Evolutionary conservation across 1,140 invertebrate genomes (phyloP).

Genomic region (Berghia stephanieae): DNA sequence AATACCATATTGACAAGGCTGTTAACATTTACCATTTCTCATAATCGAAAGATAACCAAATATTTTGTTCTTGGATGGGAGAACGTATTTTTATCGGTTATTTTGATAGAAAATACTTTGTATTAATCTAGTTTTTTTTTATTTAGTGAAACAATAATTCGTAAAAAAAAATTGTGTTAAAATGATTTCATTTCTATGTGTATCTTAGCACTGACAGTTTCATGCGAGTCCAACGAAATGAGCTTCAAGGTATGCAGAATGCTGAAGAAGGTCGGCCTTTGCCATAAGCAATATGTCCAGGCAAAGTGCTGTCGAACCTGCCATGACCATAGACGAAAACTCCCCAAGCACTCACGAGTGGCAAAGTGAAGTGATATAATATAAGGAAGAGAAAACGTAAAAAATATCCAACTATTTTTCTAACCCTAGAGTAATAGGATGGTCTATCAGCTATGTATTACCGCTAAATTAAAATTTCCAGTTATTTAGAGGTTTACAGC

Average conservation of each 20-base stretch:
- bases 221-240: slow-evolving; percentile 51
- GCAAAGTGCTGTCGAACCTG: slow-evolving; percentile 57
- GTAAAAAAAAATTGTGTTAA: neutral
- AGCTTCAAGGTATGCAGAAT: slow-evolving; percentile 48
- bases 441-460: neutral
- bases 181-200: neutral
- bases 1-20: no score
- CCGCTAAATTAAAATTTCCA: neutral
- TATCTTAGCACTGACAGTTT: slow-evolving; percentile 42
- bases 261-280: slow-evolving; percentile 50
- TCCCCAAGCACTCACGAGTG: slow-evolving; percentile 18
- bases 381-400: no score
- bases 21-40: no score
- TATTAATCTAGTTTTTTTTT: neutral
- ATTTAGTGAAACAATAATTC: neutral
- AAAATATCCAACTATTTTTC: slow-evolving; percentile 18
- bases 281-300: slow-evolving; percentile 46
- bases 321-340: slow-evolving; percentile 33
- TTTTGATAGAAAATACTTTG: neutral
- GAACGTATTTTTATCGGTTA: neutral
- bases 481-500: no score
- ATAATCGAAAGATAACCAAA: no score
- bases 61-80: no score
- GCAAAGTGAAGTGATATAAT: no score
- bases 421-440: neutral